Percentiles rank a stretch among this genome's conserved stretches.
phyloP scores from a whole-genome alignment of 2,888 invertebrate genomes.

The Eudemis profundana region DNA sequence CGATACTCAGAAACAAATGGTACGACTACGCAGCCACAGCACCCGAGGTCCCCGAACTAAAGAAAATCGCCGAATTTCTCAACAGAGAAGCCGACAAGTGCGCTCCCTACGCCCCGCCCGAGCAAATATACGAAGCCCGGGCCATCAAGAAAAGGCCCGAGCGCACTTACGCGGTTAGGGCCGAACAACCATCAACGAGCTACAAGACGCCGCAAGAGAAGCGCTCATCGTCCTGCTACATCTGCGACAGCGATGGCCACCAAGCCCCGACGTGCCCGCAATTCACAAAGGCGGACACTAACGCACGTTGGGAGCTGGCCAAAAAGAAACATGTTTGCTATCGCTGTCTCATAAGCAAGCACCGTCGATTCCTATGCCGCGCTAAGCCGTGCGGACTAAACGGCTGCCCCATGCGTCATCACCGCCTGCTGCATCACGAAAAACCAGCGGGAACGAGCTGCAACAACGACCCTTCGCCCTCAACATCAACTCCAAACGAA shows the following conservation, averaged over 20 bases:
- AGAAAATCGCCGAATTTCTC: not conserved
- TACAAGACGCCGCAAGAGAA: too few relatives aligned
- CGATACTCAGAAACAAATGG: constrained; percentile 1
- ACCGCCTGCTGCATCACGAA: not conserved
- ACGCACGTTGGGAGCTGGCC: not conserved
- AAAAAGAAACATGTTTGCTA: not conserved
- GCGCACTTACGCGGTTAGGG: not conserved
- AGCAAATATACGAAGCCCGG: too few relatives aligned
- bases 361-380: not conserved
- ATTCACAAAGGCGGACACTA: not conserved
- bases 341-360: not conserved
- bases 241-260: too few relatives aligned
- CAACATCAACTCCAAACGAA: too few relatives aligned
- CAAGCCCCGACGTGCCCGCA: not conserved
- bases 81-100: constrained; percentile 8
- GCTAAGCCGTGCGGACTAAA: too few relatives aligned
- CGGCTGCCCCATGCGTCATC: not conserved
- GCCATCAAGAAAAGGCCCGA: not conserved
- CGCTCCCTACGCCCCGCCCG: too few relatives aligned
- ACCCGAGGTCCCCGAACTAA: not conserved
- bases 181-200: too few relatives aligned
- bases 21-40: constrained; percentile 5
- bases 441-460: too few relatives aligned
- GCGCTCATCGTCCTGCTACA: too few relatives aligned
- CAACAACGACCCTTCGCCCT: too few relatives aligned